Conservation (phyloP, 2,797 vertebrate genomes). For the Falco rusticolus region DNA sequence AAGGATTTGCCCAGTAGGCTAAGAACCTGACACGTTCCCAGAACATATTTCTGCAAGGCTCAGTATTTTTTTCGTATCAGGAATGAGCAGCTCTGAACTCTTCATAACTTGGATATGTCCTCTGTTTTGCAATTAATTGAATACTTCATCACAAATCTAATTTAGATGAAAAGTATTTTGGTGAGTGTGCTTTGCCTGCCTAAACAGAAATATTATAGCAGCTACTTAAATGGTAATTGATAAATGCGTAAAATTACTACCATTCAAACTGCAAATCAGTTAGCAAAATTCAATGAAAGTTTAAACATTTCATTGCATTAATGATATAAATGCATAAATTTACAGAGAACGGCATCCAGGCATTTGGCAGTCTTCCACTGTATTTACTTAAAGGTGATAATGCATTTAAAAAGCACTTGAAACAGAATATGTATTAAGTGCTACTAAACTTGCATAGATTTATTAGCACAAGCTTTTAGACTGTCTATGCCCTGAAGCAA, state of each 20-base stretch:
- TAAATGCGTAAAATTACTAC: constrained; percentile 57
- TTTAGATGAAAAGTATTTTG: constrained; percentile 45
- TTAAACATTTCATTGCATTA: constrained; percentile 63
- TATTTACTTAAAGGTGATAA: constrained; percentile 72
- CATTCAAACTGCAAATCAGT: constrained; percentile 67
- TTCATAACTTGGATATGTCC: neutral
- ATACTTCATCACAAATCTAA: constrained; percentile 37
- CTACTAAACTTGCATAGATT: constrained; percentile 67
- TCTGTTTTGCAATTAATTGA: neutral
- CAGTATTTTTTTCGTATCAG: neutral
- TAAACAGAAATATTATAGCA: constrained; percentile 66
- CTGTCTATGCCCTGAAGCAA: constrained; percentile 66
- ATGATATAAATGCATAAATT: constrained; percentile 61
- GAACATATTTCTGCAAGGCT: neutral
- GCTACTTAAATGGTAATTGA: constrained; percentile 64
- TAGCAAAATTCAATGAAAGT: constrained; percentile 61
- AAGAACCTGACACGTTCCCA: neutral
- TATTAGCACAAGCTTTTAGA: constrained; percentile 75
- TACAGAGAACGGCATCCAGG: constrained; percentile 28
- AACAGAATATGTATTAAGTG: constrained; percentile 62
- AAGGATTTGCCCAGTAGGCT: neutral
- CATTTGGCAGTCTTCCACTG: constrained; percentile 54
- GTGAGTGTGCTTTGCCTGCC: constrained; percentile 45
- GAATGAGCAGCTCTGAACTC: neutral
- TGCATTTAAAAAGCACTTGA: constrained; percentile 68